These are phyloP conservation scores for Heliconius sara DNA, from an alignment of 2,888 invertebrate species.

Conservation along the genomic window DNA sequence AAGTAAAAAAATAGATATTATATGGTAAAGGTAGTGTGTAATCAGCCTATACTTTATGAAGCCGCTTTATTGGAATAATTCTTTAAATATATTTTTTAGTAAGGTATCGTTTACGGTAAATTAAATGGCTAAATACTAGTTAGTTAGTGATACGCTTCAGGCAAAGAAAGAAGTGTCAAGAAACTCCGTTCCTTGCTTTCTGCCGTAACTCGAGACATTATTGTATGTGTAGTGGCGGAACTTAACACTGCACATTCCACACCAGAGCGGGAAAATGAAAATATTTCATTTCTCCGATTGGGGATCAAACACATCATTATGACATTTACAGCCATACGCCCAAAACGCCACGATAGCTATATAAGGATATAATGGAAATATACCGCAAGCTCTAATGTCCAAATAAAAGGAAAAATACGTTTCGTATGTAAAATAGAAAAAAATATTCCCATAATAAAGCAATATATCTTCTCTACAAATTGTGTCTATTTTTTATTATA, in stretches of 20 bases:
- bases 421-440: not conserved
- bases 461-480: not conserved
- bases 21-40: not conserved
- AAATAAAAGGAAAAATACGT: not conserved
- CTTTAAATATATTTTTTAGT: not conserved
- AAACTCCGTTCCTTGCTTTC: too few species aligned
- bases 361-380: not conserved
- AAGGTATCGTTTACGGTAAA: not conserved
- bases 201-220: not conserved
- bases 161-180: too few species aligned
- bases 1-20: too few species aligned
- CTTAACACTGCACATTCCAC: not conserved
- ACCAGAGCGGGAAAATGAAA: not conserved
- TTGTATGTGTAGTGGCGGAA: not conserved
- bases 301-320: too few species aligned
- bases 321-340: too few species aligned
- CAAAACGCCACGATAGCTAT: too few species aligned
- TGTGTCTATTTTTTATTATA: not conserved
- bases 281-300: not conserved
- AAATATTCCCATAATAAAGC: not conserved
- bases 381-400: too few species aligned
- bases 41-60: not conserved
- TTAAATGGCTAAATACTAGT: not conserved
- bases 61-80: not conserved
- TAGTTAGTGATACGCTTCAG: too few species aligned